These are phyloP conservation scores for Pycnonotus jocosus DNA, from an alignment of 2,113 vertebrate genomes.

Conservation along the genomic window DNA sequence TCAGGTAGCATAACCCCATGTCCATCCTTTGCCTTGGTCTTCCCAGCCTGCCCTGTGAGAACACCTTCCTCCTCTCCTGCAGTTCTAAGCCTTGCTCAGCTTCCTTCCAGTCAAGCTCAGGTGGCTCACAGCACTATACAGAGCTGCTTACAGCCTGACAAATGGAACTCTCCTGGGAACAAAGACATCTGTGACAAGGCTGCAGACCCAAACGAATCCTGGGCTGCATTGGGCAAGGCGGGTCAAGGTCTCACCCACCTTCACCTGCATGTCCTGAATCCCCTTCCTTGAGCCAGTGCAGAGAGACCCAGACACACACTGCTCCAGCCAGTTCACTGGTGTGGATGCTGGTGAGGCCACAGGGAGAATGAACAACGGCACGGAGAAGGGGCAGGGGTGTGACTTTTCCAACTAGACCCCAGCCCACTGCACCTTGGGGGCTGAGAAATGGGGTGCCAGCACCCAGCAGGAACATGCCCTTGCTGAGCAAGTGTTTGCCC, in stretches of 20 bases:
- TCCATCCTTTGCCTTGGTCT: not conserved
- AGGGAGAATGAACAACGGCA: rapidly evolving
- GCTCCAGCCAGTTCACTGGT: rapidly evolving
- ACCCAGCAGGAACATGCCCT: not conserved
- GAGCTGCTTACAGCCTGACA: not conserved
- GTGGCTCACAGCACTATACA: not conserved
- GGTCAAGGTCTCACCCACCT: not conserved
- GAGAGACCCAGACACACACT: not conserved
- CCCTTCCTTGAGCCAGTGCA: not conserved
- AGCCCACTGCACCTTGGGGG: not conserved
- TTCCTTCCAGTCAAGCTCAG: not conserved
- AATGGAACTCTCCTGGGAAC: not conserved
- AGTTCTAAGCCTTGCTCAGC: not conserved
- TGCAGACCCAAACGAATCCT: not conserved
- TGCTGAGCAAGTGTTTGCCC: rapidly evolving
- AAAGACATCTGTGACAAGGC: not conserved
- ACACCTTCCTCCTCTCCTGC: not conserved
- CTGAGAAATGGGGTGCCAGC: not conserved
- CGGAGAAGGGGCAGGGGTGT: too few relatives aligned
- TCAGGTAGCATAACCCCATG: not conserved
- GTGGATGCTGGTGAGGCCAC: not conserved
- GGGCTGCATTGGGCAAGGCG: not conserved
- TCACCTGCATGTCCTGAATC: rapidly evolving
- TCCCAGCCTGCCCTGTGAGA: not conserved
- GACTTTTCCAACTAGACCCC: not conserved